Percentiles rank a stretch among this genome's conserved stretches.
phyloP scores from a whole-genome alignment of 2,113 vertebrate species.

The Enhydra lutris region DNA sequence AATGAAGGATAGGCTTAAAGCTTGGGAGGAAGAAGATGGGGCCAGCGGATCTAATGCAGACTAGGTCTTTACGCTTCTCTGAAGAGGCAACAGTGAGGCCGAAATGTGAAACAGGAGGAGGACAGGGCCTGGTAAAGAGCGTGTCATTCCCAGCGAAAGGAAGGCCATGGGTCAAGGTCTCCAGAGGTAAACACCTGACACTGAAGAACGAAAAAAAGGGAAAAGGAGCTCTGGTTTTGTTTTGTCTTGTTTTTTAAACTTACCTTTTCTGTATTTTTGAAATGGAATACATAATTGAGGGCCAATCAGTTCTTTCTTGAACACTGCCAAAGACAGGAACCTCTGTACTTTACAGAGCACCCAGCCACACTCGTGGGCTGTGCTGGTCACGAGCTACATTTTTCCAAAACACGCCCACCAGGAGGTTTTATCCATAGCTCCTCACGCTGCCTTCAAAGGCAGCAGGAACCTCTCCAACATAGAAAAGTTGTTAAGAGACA shows the following conservation, averaged over 20 bases:
- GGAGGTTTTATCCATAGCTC: background rate
- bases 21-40: background rate
- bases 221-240: background rate
- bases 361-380: background rate
- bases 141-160: background rate
- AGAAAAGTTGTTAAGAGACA: background rate
- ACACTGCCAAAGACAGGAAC: background rate
- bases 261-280: background rate
- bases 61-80: background rate
- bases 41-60: rapidly evolving
- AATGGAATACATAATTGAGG: background rate
- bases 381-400: rapidly evolving
- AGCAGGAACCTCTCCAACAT: background rate
- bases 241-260: background rate
- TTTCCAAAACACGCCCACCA: background rate
- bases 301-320: background rate
- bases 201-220: background rate
- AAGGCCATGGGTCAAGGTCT: background rate
- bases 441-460: background rate
- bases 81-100: background rate
- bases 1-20: background rate
- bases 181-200: background rate
- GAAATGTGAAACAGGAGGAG: background rate
- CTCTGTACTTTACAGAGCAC: background rate
- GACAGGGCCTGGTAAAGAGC: background rate